A percentile compares a stretch with the other conserved stretches of the same genome.
Conservation (phyloP, 2,888 invertebrate genomes). For the Platerodrilus igneus region DNA sequence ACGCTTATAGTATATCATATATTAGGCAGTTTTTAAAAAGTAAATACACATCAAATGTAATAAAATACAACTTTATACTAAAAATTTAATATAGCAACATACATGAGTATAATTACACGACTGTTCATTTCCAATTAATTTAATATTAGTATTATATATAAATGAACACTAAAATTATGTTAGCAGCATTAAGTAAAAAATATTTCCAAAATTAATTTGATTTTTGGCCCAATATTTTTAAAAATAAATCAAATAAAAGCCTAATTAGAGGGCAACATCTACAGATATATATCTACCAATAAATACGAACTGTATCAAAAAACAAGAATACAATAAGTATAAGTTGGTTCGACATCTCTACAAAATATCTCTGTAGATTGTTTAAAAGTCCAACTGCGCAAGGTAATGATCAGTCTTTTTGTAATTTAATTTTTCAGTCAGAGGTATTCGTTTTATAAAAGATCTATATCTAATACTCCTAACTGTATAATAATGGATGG, state of each 20-base stretch:
- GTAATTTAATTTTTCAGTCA: constrained; percentile 28
- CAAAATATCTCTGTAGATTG: too few species aligned
- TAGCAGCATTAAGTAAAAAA: constrained; percentile 21
- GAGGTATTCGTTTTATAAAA: constrained; percentile 23
- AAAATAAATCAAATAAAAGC: constrained; percentile 18
- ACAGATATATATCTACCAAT: constrained; percentile 6
- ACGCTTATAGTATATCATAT: too few species aligned
- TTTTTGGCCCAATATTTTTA: constrained; percentile 21
- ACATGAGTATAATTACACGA: constrained; percentile 21
- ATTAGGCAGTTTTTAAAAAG: constrained; percentile 28
- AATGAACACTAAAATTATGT: constrained; percentile 20
- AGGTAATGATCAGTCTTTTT: constrained; percentile 31
- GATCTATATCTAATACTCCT: constrained; percentile 18
- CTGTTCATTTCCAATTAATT: constrained; percentile 14
- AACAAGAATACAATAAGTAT: too few species aligned
- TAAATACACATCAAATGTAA: constrained; percentile 34
- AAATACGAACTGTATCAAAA: too few species aligned
- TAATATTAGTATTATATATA: constrained; percentile 17
- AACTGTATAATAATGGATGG: constrained; percentile 20
- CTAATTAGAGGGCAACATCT: constrained; percentile 7
- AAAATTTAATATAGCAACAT: constrained; percentile 29
- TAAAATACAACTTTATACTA: constrained; percentile 32
- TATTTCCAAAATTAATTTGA: constrained; percentile 13
- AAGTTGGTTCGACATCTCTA: too few species aligned
- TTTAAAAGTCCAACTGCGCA: constrained; percentile 14